phyloP scores from a whole-genome alignment of 1,140 invertebrate genomes.

The Drosophila pseudoananassae region DNA sequence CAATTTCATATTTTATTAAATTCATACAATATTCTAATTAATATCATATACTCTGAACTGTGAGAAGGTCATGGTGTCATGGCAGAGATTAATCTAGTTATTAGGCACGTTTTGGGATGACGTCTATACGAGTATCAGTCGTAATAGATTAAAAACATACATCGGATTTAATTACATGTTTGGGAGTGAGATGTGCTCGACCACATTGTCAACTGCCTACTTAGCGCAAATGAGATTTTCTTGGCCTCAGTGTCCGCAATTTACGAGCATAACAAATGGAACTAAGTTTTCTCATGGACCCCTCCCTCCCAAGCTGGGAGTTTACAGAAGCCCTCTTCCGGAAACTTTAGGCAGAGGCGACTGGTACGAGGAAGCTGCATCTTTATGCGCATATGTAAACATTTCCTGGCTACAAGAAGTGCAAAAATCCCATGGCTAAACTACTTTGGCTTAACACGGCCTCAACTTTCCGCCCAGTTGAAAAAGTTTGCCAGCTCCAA shows the following conservation, averaged over 20 bases:
- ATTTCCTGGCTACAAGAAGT: conserved; percentile 63
- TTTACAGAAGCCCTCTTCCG: neutral
- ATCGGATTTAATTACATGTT: neutral
- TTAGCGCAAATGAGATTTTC: conserved; percentile 66
- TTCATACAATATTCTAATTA: neutral
- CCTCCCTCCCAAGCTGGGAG: conserved; percentile 1
- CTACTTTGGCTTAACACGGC: conserved; percentile 48
- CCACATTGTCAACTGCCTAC: conserved; percentile 33
- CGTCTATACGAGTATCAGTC: no score
- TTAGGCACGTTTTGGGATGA: neutral
- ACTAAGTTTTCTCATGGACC: conserved; percentile 42
- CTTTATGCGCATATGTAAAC: conserved; percentile 79
- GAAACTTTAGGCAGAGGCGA: neutral
- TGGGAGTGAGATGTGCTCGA: conserved; percentile 5
- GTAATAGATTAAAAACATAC: neutral
- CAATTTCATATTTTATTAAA: conserved; percentile 3
- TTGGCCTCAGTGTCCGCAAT: conserved; percentile 49
- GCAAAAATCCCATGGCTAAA: conserved; percentile 70
- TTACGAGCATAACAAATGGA: conserved; percentile 65
- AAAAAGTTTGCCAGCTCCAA: conserved; percentile 28
- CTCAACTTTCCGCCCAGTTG: conserved; percentile 45
- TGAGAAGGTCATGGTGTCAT: neutral
- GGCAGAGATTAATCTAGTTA: neutral
- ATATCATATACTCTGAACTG: conserved; percentile 5
- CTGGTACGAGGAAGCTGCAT: conserved; percentile 32